Evolutionary conservation across 2,113 vertebrate species (phyloP), one percentile per base, ranked within the genome.

Genomic region (Nothoprocta pentlandii): DNA sequence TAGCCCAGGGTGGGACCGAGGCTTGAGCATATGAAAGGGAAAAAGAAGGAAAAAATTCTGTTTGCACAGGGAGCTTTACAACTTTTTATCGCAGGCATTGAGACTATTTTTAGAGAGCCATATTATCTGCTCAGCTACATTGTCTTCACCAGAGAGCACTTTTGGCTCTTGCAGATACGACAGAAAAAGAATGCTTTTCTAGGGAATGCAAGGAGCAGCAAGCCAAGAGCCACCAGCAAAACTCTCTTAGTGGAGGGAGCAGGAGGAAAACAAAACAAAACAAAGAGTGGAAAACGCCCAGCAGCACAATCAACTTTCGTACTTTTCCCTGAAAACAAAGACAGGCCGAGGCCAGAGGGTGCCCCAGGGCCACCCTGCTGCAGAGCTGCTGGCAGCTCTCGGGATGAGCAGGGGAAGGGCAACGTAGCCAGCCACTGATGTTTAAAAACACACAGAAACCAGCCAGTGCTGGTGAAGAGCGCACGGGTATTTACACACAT

Each of bases 321-420:
- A 22, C 12, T 25, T 42, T 42, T 30, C 68, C 25, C n/a, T 36
- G 36, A 36, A 49, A 70, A 26, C 23, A 51, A 70, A 34, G 25
- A 17, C 23, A 19, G 68, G 47, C 30, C n/a, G n/a, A 70, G 23
- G 47, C 53, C 68, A 39, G 47, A 17, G 47, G 32, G 10, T 19
- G n/a, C n/a, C 17, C 47, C n/a, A 51, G 25, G 67, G 49, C n/a
- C 51, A 32, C 68, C 17, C 47, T 10, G 20, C 47, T 49, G 47
- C 42, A 44, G 36, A 39, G 36, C 36, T 39, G 36, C 36, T 39
- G 36, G 36, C 8, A 8, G 42, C 42, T 12, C 42, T 44, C 42
- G 46, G 46, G 46, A 19, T 17, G 17, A 14, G 14, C 63, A 56
- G 54, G 1, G 0, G 39, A 28, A 61, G 0, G 1, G 16, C 36